phyloP scores from a whole-genome alignment of 2,113 vertebrate genomes.

The Caretta caretta region DNA sequence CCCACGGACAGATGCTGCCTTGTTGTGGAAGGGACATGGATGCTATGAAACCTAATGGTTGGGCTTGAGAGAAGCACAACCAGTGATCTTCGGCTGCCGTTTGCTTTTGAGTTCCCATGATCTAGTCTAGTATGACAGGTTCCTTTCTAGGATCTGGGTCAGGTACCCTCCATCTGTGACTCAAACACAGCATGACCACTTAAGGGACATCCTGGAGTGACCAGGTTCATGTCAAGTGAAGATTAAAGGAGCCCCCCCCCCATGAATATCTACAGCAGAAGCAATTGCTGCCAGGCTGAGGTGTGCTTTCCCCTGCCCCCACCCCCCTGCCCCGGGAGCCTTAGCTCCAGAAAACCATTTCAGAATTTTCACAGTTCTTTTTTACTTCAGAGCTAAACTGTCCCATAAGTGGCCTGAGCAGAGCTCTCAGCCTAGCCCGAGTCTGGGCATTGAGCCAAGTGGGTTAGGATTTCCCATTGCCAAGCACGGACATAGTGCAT shows the following conservation, averaged over 20 bases:
- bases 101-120: neutral
- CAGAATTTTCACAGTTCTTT: neutral
- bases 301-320: neutral
- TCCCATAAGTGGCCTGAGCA: neutral
- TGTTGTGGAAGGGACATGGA: neutral
- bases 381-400: neutral
- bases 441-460: neutral
- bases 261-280: neutral
- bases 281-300: neutral
- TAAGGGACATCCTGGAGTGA: neutral
- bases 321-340: neutral
- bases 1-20: no score
- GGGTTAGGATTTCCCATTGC: neutral
- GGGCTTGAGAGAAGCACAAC: neutral
- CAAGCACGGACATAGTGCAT: neutral
- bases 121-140: neutral
- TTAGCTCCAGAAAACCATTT: neutral
- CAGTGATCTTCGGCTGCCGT: neutral
- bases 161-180: neutral
- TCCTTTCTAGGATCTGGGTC: neutral
- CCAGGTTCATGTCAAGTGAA: neutral
- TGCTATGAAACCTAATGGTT: rapidly evolving
- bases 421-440: neutral
- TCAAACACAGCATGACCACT: neutral
- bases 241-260: neutral